These are phyloP conservation scores for Promerops cafer DNA, from an alignment of 2,113 vertebrate genomes.

Conservation along the genomic window DNA sequence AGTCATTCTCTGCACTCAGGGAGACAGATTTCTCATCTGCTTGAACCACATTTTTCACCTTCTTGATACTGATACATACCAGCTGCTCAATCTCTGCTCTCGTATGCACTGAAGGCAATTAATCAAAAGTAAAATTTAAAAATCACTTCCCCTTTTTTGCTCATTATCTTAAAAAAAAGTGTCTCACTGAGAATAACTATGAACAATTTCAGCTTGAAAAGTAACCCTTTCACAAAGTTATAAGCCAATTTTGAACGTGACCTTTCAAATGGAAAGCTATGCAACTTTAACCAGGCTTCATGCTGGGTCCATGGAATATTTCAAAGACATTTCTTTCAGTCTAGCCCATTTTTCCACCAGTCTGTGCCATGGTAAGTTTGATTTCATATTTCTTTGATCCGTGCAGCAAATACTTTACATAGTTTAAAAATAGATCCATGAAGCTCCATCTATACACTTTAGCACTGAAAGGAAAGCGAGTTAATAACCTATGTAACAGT, in stretches of 20 bases:
- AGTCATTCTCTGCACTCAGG: background rate
- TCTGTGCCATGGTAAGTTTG: slow-evolving; percentile 20
- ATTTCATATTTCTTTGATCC: slow-evolving; percentile 11
- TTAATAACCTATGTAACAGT: slow-evolving; percentile 28
- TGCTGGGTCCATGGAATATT: slow-evolving; percentile 37
- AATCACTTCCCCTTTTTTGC: background rate
- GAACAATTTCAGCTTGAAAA: slow-evolving; percentile 34
- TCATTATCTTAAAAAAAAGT: slow-evolving; percentile 21
- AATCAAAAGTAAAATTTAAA: slow-evolving; percentile 45
- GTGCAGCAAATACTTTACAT: slow-evolving; percentile 53
- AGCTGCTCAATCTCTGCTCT: background rate
- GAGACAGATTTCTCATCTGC: background rate
- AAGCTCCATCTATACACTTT: background rate
- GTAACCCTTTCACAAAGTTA: slow-evolving; percentile 15
- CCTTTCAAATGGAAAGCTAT: slow-evolving; percentile 53
- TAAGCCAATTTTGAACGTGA: slow-evolving; percentile 22
- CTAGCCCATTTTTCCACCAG: slow-evolving; percentile 1
- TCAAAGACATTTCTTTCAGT: slow-evolving; percentile 48
- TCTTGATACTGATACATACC: background rate
- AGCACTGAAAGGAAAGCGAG: background rate
- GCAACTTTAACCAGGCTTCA: slow-evolving; percentile 47
- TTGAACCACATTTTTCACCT: slow-evolving; percentile 11
- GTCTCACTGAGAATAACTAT: slow-evolving; percentile 20
- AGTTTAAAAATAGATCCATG: slow-evolving; percentile 39
- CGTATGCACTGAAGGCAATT: background rate